phyloP scores from a whole-genome alignment of 2,113 vertebrate species.

The Microtus pennsylvanicus region DNA sequence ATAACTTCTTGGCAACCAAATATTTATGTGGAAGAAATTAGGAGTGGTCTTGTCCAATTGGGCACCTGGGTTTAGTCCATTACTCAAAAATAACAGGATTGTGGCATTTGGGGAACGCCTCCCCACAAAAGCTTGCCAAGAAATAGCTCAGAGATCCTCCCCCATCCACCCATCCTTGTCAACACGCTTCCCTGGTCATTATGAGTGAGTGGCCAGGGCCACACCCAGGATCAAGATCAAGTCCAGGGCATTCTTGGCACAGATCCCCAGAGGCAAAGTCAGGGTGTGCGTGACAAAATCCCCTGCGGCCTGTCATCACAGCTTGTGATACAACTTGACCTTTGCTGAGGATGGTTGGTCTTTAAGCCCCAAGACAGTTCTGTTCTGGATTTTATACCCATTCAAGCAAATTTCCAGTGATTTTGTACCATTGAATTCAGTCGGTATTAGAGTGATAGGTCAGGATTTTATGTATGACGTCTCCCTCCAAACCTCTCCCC shows the following conservation, averaged over 20 bases:
- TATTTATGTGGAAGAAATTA: conserved; percentile 79
- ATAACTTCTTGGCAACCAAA: conserved; percentile 82
- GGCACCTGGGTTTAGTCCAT: conserved; percentile 79
- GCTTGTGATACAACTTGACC: conserved; percentile 79
- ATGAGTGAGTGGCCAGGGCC: conserved; percentile 81
- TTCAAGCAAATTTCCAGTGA: conserved; percentile 44
- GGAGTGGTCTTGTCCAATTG: conserved; percentile 77
- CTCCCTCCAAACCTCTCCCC: neutral
- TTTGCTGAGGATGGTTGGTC: conserved; percentile 58
- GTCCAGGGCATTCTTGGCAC: conserved; percentile 87
- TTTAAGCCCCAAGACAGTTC: neutral
- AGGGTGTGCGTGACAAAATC: conserved; percentile 78
- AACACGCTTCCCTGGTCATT: conserved; percentile 80
- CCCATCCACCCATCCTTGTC: conserved; percentile 84
- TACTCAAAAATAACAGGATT: conserved; percentile 86
- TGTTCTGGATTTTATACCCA: conserved; percentile 42
- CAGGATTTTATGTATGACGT: neutral
- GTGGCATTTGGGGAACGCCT: conserved; percentile 84
- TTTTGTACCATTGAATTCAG: neutral
- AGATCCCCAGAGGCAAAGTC: conserved; percentile 82
- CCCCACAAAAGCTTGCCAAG: conserved; percentile 74
- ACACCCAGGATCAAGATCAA: conserved; percentile 86
- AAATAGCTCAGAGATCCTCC: conserved; percentile 83
- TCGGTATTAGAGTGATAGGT: neutral
- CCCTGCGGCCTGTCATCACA: conserved; percentile 70